Evolutionary conservation across 2,888 invertebrate genomes (phyloP), one percentile per base, ranked within the genome.

Genomic region (Lycia hirtaria): DNA sequence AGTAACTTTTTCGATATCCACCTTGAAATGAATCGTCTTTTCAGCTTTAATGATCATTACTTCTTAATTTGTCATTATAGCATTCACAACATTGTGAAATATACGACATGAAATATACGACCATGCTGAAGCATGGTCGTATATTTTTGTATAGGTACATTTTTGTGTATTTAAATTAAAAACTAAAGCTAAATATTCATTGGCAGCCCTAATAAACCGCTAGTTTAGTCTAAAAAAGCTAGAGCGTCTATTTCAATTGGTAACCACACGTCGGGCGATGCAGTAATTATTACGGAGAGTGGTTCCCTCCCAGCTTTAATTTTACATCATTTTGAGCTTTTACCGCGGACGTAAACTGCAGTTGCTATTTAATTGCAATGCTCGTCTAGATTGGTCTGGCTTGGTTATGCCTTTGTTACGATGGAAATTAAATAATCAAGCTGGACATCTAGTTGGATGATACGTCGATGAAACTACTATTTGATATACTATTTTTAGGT

Each of bases 201-300:
- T 10, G 26, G 3, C 50, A 50, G 32, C 50, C 56, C 44, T 55
- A 47, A 20, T 30, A 43, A 32, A 30, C 26, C 33, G 35, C 33
- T 30, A 22, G 49, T 20, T 45, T 28, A 59, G 33, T 44, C 37
- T 43, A 48, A 50, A 40, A 37, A 47, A 30, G 55, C 38, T 19
- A 12, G 37, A 26, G 37, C 58, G 56, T 59, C 56, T 38, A 56
- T 60, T 63, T 60, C 57, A 60, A 58, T 63, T 56, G 52, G 55
- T 45, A 56, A 51, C 54, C 59, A 35, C 48, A 44, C 50, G 56
- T 41, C 9, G 59, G 52, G 47, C 44, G 44, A 49, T 56, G 51
- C 44, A 40, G 54, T 56, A 56, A 64, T 64, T 59, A 64, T 57
- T 49, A 55, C 45, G 43, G 33, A 44, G 44, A 57, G 62, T 40